Percentiles rank a stretch among this genome's conserved stretches.
These are phyloP conservation scores for Allygus modestus DNA, from an alignment of 2,888 invertebrate genomes.

Conservation along the genomic window DNA sequence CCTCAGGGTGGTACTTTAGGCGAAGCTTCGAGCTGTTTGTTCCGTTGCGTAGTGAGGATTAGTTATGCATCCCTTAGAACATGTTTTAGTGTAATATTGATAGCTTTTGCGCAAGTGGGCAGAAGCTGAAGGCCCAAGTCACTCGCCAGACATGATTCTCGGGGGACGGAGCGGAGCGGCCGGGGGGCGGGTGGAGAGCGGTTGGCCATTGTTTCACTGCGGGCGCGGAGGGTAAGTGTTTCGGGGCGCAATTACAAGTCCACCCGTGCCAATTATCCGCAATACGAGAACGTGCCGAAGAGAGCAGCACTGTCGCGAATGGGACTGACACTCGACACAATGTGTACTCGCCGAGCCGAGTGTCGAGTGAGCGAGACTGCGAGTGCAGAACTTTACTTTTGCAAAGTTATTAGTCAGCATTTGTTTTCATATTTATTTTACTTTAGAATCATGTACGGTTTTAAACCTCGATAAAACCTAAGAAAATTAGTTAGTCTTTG, in stretches of 20 bases:
- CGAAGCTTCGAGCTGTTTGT: no score
- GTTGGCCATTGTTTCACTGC: slow-evolving; percentile 36
- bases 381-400: no score
- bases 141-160: not conserved
- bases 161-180: not conserved
- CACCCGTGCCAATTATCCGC: slow-evolving; percentile 22
- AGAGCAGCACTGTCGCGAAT: slow-evolving; percentile 5
- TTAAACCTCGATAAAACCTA: no score
- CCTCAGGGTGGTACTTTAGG: no score
- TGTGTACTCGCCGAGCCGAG: not conserved
- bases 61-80: no score
- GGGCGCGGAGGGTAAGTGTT: not conserved
- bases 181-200: slow-evolving; percentile 1
- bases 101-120: no score
- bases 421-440: no score
- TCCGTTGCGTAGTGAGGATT: no score
- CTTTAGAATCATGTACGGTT: no score
- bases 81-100: no score
- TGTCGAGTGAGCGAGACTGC: not conserved
- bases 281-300: slow-evolving; percentile 39
- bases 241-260: slow-evolving; percentile 29
- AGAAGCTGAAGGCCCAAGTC: not conserved
- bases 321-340: slow-evolving; percentile 12
- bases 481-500: no score
- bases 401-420: no score